Percentiles rank a stretch among this genome's conserved stretches.
Evolutionary conservation across 2,113 vertebrate genomes (phyloP).

Genomic region (Mustelus asterias): DNA sequence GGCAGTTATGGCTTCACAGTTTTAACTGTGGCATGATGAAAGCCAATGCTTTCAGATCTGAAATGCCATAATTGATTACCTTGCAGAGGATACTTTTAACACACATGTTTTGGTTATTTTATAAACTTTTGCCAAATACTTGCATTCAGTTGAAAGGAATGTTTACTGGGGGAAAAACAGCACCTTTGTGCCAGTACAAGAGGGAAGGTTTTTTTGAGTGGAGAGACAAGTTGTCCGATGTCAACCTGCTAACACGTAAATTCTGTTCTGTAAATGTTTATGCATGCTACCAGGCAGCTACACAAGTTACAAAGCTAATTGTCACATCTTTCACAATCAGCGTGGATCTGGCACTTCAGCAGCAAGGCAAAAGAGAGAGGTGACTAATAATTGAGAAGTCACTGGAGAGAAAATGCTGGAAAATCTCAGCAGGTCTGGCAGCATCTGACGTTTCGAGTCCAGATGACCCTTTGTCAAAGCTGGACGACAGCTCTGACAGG

Average conservation of each 20-base stretch:
- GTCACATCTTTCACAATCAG: background rate
- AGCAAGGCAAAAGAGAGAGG: background rate
- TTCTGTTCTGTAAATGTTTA: background rate
- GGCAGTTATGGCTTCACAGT: background rate
- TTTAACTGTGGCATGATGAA: background rate
- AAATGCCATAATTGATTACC: background rate
- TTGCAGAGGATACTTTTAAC: background rate
- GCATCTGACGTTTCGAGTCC: no score
- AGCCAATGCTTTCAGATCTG: background rate
- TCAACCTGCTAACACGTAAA: background rate
- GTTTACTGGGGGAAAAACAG: background rate
- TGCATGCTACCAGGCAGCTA: background rate
- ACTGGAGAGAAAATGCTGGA: background rate
- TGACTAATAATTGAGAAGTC: background rate
- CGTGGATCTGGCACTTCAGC: background rate
- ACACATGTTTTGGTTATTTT: background rate
- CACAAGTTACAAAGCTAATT: background rate
- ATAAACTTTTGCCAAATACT: background rate
- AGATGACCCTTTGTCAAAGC: no score
- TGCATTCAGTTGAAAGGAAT: background rate
- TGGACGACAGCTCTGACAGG: no score
- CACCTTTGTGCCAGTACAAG: background rate
- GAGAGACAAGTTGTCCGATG: background rate
- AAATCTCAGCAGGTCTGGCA: no score
- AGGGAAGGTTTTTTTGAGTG: background rate